Evolutionary conservation across 2,113 vertebrate species (phyloP), one percentile per base, ranked within the genome.

Genomic region (Solea senegalensis): DNA sequence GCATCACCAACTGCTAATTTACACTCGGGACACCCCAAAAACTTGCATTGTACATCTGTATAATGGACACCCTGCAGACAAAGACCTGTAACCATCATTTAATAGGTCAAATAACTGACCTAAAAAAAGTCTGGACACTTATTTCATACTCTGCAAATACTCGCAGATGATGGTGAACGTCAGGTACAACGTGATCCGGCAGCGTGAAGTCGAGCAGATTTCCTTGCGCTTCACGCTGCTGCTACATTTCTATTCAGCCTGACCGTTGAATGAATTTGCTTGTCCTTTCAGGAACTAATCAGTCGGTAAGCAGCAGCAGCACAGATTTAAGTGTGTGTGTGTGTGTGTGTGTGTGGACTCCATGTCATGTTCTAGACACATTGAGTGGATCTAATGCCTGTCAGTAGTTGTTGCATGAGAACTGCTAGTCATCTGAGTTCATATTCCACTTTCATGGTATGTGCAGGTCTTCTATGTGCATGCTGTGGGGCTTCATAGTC

Each of bases 361-460:
- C 34, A 34, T 34, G 34, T 34, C 34, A 34, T 34, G 34, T 34
- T 34, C 3, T 21, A 21, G 21, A 21, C 21, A 34, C n/a, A 28
- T 50, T 74, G 21, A 48, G 13, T 52, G 14, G 69, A 12, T 67
- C 55, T 46, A 27, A 57, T 26, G 15, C 68, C 56, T 8, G 21
- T 64, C 64, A 72, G 66, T 58, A 67, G 74, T 63, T 11, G 63
- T 39, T 65, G 53, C 14, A 26, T 48, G 58, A 50, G 28, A 60
- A 52, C 27, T 61, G 8, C 12, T 26, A 50, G 51, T 21, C 27
- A 40, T 68, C 28, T 1, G 50, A 44, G 26, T 62, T 48, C 3
- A 69, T 45, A 62, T 76, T 81, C 83, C 69, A 78, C 71, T 84
- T 82, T 74, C 2, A 65, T 28, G 51, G 34, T 52, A 44, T 75